These are phyloP conservation scores for Drosophila kambysellisi DNA, from an alignment of 2,888 invertebrate species.

Conservation along the genomic window DNA sequence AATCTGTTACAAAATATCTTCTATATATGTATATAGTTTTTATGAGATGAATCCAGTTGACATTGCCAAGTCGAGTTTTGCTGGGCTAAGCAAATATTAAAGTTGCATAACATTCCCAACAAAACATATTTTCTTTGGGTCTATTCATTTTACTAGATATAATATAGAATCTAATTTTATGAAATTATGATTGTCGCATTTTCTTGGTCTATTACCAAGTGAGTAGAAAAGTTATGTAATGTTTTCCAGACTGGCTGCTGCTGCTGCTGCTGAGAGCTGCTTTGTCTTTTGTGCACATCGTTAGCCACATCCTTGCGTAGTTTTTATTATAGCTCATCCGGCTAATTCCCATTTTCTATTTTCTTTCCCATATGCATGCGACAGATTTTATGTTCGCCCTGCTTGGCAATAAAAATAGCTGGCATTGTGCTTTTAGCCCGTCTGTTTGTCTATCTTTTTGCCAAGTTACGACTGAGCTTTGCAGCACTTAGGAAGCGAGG, in stretches of 20 bases:
- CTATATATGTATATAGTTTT: background rate
- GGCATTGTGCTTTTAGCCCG: conserved; percentile 66
- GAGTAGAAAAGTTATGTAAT: conserved; percentile 20
- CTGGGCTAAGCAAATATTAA: background rate
- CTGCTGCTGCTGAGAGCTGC: conserved; percentile 27
- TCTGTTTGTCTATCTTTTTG: conserved; percentile 41
- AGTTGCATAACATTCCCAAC: background rate
- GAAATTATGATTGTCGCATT: conserved; percentile 34
- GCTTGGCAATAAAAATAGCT: conserved; percentile 75
- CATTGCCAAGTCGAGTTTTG: background rate
- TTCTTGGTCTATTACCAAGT: conserved; percentile 5
- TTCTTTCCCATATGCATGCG: conserved; percentile 61
- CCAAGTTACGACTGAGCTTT: conserved; percentile 65
- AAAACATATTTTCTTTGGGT: background rate
- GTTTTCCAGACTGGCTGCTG: conserved; percentile 5
- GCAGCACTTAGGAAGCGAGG: conserved; percentile 19
- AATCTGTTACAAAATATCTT: background rate
- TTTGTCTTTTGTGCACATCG: conserved; percentile 69
- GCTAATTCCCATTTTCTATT: conserved; percentile 46
- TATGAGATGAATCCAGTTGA: background rate
- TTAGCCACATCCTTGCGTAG: conserved; percentile 76
- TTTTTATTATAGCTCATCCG: conserved; percentile 71
- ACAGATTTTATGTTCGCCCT: conserved; percentile 74
- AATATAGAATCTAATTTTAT: conserved; percentile 12
- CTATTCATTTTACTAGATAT: conserved; percentile 8